Percentiles rank a stretch among this genome's conserved stretches.
phyloP scores from a whole-genome alignment of 2,113 vertebrate genomes.

The Leptobrachium ailaonicum region DNA sequence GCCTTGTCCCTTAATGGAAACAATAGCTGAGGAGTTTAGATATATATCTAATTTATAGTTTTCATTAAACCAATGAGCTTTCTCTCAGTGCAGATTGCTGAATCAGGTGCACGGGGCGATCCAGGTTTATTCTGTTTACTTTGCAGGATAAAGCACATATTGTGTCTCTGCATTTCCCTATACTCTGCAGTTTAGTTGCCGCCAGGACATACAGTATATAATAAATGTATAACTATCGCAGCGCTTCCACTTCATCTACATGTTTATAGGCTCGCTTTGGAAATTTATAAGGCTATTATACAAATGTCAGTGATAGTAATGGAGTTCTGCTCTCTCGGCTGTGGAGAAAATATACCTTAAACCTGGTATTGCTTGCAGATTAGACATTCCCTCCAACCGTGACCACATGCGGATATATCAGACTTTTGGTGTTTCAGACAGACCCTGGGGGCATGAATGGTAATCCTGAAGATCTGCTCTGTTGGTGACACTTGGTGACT shows the following conservation, averaged over 20 bases:
- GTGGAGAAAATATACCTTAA: too few species aligned
- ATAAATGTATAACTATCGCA: conserved; percentile 6
- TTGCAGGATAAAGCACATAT: conserved; percentile 12
- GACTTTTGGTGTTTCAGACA: too few species aligned
- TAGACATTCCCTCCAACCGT: too few species aligned
- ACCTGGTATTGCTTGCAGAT: too few species aligned
- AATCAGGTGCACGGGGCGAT: conserved; percentile 31
- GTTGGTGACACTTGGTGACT: too few species aligned
- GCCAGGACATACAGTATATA: conserved; percentile 24
- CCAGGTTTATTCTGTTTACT: conserved; percentile 32
- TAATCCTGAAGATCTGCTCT: too few species aligned
- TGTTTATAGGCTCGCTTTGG: conserved; percentile 25
- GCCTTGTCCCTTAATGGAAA: background rate
- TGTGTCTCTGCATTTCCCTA: conserved; percentile 7
- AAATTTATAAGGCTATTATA: conserved; percentile 14
- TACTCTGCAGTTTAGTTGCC: conserved; percentile 40
- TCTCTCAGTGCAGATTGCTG: conserved; percentile 25
- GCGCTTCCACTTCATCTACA: conserved; percentile 30
- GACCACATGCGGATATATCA: too few species aligned
- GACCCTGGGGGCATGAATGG: too few species aligned
- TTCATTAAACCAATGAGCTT: conserved; percentile 26
- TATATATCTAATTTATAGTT: conserved; percentile 18
- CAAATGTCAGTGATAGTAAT: conserved; percentile 13
- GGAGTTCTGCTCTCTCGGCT: background rate
- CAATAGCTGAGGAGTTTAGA: conserved; percentile 10